A percentile compares a stretch with the other conserved stretches of the same genome.
phyloP scores from a whole-genome alignment of 1,140 invertebrate genomes.

The Orussus abietinus region DNA sequence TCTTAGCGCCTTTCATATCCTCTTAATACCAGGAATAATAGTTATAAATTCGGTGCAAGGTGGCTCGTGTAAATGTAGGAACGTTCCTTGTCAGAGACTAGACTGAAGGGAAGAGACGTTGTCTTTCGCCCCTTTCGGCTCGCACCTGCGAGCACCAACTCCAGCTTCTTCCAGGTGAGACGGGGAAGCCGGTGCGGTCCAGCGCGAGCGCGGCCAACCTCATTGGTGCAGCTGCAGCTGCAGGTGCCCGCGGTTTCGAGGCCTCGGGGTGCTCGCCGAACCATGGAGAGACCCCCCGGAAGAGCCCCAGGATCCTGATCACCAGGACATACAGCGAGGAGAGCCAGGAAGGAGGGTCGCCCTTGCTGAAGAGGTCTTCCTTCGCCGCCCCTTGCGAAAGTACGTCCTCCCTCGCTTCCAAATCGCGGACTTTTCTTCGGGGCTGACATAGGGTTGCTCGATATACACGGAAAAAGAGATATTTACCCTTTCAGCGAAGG shows the following conservation, averaged over 20 bases:
- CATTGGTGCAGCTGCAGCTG: constrained; percentile 26
- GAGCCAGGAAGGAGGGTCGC: constrained; percentile 47
- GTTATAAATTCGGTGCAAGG: too few species aligned
- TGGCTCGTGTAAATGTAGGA: too few species aligned
- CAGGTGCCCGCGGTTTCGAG: constrained; percentile 20
- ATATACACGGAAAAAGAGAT: too few species aligned
- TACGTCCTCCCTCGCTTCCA: constrained; percentile 19
- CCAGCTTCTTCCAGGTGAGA: constrained; percentile 9
- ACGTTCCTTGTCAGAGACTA: too few species aligned
- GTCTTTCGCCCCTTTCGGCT: too few species aligned
- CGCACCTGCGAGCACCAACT: too few species aligned
- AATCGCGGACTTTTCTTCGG: too few species aligned
- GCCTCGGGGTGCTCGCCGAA: neutral
- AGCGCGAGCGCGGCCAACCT: constrained; percentile 44
- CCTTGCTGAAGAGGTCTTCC: constrained; percentile 31
- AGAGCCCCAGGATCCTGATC: constrained; percentile 66
- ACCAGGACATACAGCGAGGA: constrained; percentile 69
- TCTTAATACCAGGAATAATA: too few species aligned
- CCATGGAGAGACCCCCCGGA: constrained; percentile 42
- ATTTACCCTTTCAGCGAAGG: too few species aligned
- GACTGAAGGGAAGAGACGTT: too few species aligned
- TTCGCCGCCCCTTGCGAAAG: constrained; percentile 32
- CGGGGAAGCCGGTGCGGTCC: constrained; percentile 33
- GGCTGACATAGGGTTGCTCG: too few species aligned
- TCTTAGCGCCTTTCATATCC: too few species aligned